A percentile compares a stretch with the other conserved stretches of the same genome.
phyloP scores from a whole-genome alignment of 2,113 vertebrate species.

The Anhinga anhinga region DNA sequence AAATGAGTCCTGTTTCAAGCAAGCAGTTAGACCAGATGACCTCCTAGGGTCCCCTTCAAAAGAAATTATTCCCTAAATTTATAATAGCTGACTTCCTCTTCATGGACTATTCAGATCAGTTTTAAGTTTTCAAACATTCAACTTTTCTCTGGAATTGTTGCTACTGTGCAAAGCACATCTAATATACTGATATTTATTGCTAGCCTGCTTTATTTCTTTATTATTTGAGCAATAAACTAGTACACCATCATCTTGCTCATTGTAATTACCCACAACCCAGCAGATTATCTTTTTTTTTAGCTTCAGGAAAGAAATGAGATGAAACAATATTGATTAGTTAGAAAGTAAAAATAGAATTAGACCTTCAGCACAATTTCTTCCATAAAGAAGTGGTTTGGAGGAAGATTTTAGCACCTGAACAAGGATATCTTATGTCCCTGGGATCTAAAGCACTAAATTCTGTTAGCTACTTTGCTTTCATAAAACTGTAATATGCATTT shows the following conservation, averaged over 20 bases:
- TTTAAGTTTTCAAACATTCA: not conserved
- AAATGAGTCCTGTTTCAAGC: not conserved
- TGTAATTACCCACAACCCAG: not conserved
- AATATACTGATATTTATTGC: not conserved
- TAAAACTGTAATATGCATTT: conserved; percentile 5
- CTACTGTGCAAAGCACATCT: not conserved
- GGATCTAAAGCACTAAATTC: not conserved
- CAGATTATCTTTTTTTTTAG: not conserved
- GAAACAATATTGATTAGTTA: conserved; percentile 35
- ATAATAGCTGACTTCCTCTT: not conserved
- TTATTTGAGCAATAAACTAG: not conserved
- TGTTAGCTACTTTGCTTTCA: not conserved
- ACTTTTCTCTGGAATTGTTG: not conserved
- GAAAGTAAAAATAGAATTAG: conserved; percentile 17
- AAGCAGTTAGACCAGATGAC: not conserved
- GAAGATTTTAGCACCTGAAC: not conserved
- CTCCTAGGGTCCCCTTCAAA: not conserved
- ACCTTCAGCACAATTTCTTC: not conserved
- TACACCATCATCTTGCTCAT: not conserved
- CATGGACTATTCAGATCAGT: not conserved
- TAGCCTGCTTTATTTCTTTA: not conserved
- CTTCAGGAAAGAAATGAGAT: conserved; percentile 10
- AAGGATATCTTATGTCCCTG: not conserved
- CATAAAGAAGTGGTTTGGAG: not conserved
- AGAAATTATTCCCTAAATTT: not conserved